Conservation (phyloP, 1,140 invertebrate genomes). For the Tyrophagus putrescentiae region DNA sequence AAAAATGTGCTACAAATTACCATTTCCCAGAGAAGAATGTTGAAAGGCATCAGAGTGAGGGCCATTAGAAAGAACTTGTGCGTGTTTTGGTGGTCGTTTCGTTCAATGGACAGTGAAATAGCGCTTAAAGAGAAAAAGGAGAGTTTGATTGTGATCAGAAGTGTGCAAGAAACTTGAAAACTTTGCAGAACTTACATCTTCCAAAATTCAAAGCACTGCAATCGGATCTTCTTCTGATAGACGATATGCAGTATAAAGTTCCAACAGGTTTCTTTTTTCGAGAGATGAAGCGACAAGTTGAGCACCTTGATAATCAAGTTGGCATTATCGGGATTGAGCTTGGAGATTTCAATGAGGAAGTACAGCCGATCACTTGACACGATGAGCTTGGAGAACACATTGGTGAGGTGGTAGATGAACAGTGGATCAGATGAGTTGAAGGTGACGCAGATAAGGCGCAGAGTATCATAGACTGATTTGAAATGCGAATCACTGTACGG, state of each 20-base stretch:
- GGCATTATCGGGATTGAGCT: conserved; percentile 1
- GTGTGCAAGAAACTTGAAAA: neutral
- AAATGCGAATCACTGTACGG: neutral
- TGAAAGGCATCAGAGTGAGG: conserved; percentile 12
- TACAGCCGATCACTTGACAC: neutral
- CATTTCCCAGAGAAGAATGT: conserved; percentile 18
- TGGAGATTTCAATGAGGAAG: conserved; percentile 7
- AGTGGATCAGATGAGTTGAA: neutral
- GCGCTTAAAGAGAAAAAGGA: conserved; percentile 3
- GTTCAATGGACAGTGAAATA: conserved; percentile 20
- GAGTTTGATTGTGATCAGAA: neutral
- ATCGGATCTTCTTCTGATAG: conserved; percentile 13
- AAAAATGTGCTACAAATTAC: conserved; percentile 13
- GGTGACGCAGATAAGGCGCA: conserved; percentile 1
- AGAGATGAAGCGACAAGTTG: neutral
- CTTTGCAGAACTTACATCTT: conserved; percentile 12
- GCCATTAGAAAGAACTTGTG: conserved; percentile 22
- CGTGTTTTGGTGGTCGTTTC: conserved; percentile 18
- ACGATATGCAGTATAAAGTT: neutral
- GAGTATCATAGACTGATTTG: conserved; percentile 1
- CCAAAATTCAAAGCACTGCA: conserved; percentile 17
- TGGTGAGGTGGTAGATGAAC: conserved; percentile 4
- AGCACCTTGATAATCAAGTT: neutral
- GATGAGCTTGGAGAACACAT: neutral
- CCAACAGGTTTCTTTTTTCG: conserved; percentile 17